Evolutionary conservation across 1,140 invertebrate species (phyloP).

Genomic region (Palaemon carinicauda): DNA sequence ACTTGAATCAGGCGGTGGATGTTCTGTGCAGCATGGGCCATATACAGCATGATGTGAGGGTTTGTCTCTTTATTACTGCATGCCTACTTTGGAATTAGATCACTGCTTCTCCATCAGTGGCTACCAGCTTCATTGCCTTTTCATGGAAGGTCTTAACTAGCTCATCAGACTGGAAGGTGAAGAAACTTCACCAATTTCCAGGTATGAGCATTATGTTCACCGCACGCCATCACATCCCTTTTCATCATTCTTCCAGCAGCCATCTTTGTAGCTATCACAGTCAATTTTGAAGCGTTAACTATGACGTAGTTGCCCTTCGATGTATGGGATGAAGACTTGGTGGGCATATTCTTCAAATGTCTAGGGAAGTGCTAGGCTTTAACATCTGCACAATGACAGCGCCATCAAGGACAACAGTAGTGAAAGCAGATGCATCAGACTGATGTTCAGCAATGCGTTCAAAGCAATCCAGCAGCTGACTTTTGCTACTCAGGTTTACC

Average conservation of each 20-base stretch:
- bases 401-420: not conserved
- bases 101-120: not conserved
- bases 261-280: not conserved
- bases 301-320: not conserved
- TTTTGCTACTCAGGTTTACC: not conserved
- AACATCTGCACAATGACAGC: not conserved
- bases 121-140: not conserved
- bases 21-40: too few species aligned
- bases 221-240: not conserved
- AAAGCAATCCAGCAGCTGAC: not conserved
- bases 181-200: not conserved
- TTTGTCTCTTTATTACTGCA: too few species aligned
- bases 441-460: not conserved
- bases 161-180: not conserved
- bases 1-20: too few species aligned
- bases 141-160: not conserved
- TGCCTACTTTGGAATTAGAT: too few species aligned
- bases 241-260: not conserved
- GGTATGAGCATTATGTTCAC: not conserved
- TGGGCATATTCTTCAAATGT: not conserved
- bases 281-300: not conserved
- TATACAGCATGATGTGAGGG: too few species aligned
- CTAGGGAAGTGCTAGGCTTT: not conserved
- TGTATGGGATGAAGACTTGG: too few species aligned
- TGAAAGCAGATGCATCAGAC: not conserved